Conservation (phyloP, 2,797 vertebrate species). For the Tinamus major region DNA sequence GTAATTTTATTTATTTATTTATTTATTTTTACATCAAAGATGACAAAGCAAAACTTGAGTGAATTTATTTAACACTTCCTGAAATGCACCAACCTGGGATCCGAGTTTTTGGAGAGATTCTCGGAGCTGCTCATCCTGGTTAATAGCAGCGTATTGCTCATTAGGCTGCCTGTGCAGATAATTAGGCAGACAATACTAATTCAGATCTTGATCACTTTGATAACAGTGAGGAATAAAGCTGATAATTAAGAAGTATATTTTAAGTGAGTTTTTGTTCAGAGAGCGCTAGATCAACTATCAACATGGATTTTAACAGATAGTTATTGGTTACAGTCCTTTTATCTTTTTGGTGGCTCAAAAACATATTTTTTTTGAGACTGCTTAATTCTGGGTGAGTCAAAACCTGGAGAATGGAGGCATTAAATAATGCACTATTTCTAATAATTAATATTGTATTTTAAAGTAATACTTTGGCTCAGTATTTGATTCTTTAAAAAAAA, state of each 20-base stretch:
- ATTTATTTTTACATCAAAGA: too few species aligned
- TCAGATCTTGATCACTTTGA: constrained; percentile 32
- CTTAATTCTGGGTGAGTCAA: neutral
- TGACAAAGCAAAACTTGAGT: neutral
- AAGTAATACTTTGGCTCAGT: neutral
- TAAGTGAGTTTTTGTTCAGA: constrained; percentile 2
- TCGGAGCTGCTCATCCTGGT: neutral
- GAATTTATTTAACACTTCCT: neutral
- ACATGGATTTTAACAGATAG: neutral
- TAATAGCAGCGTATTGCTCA: constrained; percentile 12
- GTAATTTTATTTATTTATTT: too few species aligned
- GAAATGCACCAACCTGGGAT: neutral
- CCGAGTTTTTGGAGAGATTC: neutral
- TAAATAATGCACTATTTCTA: neutral
- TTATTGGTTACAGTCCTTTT: neutral
- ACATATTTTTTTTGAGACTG: neutral
- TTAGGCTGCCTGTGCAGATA: neutral
- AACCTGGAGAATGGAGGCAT: neutral
- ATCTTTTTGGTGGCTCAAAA: neutral
- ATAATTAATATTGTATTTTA: neutral
- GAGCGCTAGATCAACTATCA: neutral
- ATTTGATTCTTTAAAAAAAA: neutral
- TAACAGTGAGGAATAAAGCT: constrained; percentile 4
- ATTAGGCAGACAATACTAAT: constrained; percentile 29
- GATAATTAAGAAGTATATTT: constrained; percentile 6